Base-by-base conservation (phyloP, 2,888 invertebrate genomes). In the Clivina fossor region DNA sequence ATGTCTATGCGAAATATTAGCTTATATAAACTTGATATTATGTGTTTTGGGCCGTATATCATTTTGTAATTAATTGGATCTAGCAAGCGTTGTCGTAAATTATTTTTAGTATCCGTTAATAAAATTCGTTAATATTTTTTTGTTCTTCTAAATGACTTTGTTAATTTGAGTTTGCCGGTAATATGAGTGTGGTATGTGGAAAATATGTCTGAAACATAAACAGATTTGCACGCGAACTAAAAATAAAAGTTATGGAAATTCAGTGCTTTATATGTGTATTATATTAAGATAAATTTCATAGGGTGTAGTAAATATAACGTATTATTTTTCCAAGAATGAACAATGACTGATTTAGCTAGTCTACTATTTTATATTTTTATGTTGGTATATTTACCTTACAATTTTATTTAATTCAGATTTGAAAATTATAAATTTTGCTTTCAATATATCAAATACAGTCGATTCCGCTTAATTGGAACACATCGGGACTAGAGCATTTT, bases 181-280 rank as follows among this genome's bases (percentile, higher is more conserved):
- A 41, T 41, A 22, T 24, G 4, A n/a, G n/a, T 4, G 11, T 40
- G 40, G 40, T 40, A n/a, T n/a, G 40, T n/a, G 11, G 38, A 24
- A n/a, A n/a, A 37, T 37, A 15, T 15, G 5, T 9, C 38, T 41
- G 24, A 13, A 24, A 24, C n/a, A 26, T 15, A 15, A 41, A 7
- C 15, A 33, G 33, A 24, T 7, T 26, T 22, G 41, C 41, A 41
- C 41, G 41, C 41, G 9, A 41, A 41, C 41, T 41, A 41, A 41
- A 41, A 41, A 41, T 41, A 41, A 41, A n/a, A 24, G 13, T 41
- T 41, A 41, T 41, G 41, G 41, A 41, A 41, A 41, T 41, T n/a
- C n/a, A n/a, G 4, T 41, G 13, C 9, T 24, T 40, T 9, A n/a
- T n/a, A n/a, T 16, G 41, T 22, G 41, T 41, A 41, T 41, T n/a